Base-by-base conservation (phyloP, 2,113 vertebrate genomes). In the Noturus placidus region DNA sequence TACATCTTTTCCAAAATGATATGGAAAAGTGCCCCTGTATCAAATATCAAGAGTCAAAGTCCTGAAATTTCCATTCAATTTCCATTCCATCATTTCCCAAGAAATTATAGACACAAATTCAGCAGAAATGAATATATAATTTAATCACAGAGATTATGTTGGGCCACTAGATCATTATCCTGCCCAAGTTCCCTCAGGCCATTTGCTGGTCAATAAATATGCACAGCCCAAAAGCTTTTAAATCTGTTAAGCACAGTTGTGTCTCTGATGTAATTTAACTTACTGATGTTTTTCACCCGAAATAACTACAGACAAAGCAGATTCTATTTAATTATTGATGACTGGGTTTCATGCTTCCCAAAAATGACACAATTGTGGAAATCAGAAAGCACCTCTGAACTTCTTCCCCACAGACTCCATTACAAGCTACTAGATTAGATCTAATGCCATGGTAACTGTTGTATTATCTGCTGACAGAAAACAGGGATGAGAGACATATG, bases 171-270 rank as follows among this genome's bases (percentile, higher is more conserved):
- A 82, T 54, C 27, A 27, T 78, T 69, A 81, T 69, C 70, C 86
- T 85, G 70, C 57, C 78, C 83, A 38, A 11, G 54, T 79, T 86
- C 84, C 81, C 84, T 54, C 38, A 82, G 57, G 76, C 87, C 84
- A 86, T 87, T 87, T 90, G 35, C 46, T 50, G 67, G 78, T 87
- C 82, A 88, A 84, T 86, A 90, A 88, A 88, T 76, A 59, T 67
- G 22, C 10, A 63, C 59, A 76, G 57, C 20, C 69, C 69, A 84
- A 87, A 86, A 69, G 84, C 84, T 88, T 88, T 90, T 65, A 90
- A 59, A 87, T 82, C 76, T 56, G 87, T 81, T 89, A 65, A 67
- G 74, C 50, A 76, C 56, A 35, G 13, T n/a, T 78, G 69, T 83
- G 63, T 77, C 70, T 69, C 72, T 35, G 20, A 15, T 78, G 82